Conservation (phyloP, 2,113 vertebrate species). For the Empidonax traillii region DNA sequence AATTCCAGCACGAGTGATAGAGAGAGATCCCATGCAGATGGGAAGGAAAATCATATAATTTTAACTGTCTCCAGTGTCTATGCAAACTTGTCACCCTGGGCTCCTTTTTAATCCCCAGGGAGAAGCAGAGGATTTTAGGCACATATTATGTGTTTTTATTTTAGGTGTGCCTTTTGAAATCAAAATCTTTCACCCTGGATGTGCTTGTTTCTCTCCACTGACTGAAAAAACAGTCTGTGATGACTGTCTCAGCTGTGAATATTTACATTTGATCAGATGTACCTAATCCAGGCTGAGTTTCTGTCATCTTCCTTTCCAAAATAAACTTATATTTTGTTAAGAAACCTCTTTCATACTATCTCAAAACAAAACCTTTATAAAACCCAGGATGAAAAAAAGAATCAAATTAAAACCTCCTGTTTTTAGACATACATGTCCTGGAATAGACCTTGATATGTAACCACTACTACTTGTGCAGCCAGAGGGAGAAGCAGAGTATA, state of each 20-base stretch:
- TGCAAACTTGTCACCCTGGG: neutral
- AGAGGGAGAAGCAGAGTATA: constrained; percentile 41
- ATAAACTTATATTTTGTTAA: neutral
- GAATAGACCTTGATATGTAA: constrained; percentile 36
- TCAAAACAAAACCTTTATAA: neutral
- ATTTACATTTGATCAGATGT: constrained; percentile 21
- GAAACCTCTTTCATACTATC: neutral
- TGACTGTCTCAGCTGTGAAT: neutral
- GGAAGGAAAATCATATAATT: neutral
- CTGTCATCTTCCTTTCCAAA: neutral
- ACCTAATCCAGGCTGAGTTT: neutral
- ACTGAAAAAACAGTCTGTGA: neutral
- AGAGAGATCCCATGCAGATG: neutral
- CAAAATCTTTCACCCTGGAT: neutral
- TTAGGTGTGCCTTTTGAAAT: neutral
- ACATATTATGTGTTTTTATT: neutral
- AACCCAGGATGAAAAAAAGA: neutral
- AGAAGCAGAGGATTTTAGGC: neutral
- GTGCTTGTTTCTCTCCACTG: neutral
- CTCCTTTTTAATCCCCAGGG: neutral
- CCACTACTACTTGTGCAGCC: constrained; percentile 8
- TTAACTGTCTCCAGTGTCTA: neutral
- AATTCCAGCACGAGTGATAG: neutral
- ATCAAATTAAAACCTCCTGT: neutral
- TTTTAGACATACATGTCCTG: neutral